A percentile compares a stretch with the other conserved stretches of the same genome.
These are phyloP conservation scores for Chascanopsetta lugubris DNA, from an alignment of 2,113 vertebrate species.

Conservation along the genomic window DNA sequence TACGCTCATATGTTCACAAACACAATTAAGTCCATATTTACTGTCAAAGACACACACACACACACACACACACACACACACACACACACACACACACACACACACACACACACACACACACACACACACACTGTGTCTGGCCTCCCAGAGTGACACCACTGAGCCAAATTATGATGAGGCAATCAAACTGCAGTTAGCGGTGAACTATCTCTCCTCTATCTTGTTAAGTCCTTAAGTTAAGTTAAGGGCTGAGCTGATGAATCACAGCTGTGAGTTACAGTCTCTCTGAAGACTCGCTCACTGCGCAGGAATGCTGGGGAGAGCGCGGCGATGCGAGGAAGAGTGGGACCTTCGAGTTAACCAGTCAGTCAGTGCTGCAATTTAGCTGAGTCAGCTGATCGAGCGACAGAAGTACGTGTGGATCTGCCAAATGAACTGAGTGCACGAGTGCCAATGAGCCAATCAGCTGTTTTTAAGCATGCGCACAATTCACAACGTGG, in stretches of 20 bases:
- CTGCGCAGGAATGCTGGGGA: not conserved
- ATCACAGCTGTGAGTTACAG: slow-evolving; percentile 13
- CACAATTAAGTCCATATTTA: slow-evolving; percentile 32
- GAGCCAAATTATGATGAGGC: slow-evolving; percentile 57
- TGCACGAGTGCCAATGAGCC: too few species aligned
- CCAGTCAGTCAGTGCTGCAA: too few species aligned
- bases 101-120: not conserved
- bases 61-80: slow-evolving; percentile 8
- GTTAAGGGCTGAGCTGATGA: slow-evolving; percentile 4
- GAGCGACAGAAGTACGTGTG: not conserved
- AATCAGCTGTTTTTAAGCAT: too few species aligned
- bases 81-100: slow-evolving; percentile 24
- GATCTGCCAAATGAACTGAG: not conserved
- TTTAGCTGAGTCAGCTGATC: not conserved
- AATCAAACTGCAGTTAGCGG: slow-evolving; percentile 56
- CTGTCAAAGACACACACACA: not conserved
- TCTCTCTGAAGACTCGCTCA: not conserved
- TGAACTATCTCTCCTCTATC: slow-evolving; percentile 30
- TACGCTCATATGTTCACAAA: slow-evolving; percentile 32
- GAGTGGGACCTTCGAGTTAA: too few species aligned
- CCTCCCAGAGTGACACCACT: slow-evolving; percentile 15
- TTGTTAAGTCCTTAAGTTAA: slow-evolving; percentile 15
- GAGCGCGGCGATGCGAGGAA: too few species aligned
- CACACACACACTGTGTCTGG: slow-evolving; percentile 17
- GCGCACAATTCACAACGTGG: too few species aligned